phyloP scores from a whole-genome alignment of 92 coral and sea anemone genomes.

The Phenganax marumi region DNA sequence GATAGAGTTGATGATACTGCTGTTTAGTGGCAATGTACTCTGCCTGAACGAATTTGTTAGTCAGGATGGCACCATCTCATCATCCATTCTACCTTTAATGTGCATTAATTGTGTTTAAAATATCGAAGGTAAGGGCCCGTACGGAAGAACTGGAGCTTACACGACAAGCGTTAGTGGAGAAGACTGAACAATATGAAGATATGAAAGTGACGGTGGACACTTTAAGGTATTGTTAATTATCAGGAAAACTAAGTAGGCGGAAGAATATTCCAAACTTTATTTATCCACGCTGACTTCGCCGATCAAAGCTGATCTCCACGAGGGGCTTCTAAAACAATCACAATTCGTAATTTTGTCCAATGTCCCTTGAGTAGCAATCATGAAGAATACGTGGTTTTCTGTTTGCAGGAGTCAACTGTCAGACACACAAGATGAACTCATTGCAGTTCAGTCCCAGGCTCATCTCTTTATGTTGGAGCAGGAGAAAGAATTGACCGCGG shows the following conservation, averaged over 20 bases:
- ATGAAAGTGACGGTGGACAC: conserved; percentile 64
- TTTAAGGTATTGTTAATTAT: conserved; percentile 62
- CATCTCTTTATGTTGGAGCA: conserved; percentile 86
- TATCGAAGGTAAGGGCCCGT: conserved; percentile 4
- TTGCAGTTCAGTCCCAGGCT: conserved; percentile 94
- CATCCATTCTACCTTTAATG: too few species aligned
- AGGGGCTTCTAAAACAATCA: too few species aligned
- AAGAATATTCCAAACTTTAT: too few species aligned
- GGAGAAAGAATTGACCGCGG: conserved; percentile 74
- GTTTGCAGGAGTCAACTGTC: conserved; percentile 66
- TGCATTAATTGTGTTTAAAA: background rate
- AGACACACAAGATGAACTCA: conserved; percentile 91
- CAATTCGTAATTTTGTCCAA: background rate
- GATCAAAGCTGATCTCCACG: too few species aligned
- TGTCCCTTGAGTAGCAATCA: background rate
- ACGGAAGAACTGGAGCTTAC: conserved; percentile 64
- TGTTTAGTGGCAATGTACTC: background rate
- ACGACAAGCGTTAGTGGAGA: conserved; percentile 59
- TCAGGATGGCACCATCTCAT: too few species aligned
- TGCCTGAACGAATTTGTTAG: background rate
- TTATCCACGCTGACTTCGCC: too few species aligned
- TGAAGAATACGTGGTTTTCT: background rate
- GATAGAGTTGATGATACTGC: too few species aligned
- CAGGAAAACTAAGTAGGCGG: background rate
- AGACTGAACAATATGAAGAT: conserved; percentile 60